These are phyloP conservation scores for Heliconius hewitsoni DNA, from an alignment of 1,140 invertebrate species.

Conservation along the genomic window DNA sequence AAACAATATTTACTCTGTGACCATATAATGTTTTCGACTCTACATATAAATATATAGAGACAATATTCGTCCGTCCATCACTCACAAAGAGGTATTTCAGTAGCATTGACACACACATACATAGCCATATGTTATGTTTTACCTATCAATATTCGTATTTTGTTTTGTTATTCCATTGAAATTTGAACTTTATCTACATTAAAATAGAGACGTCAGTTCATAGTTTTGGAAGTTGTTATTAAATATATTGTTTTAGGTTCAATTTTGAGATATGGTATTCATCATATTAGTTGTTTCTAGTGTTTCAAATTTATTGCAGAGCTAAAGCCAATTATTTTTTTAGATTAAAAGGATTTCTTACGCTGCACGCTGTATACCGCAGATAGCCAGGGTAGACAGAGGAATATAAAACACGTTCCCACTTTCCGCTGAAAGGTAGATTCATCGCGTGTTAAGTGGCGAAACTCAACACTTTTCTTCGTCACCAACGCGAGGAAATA, in stretches of 20 bases:
- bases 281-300: background rate
- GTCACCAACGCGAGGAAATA: no score
- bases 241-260: background rate
- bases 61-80: constrained; percentile 2
- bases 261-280: background rate
- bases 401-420: no score
- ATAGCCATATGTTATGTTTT: constrained; percentile 30
- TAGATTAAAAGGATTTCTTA: no score
- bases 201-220: background rate
- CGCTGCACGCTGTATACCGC: no score
- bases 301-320: background rate
- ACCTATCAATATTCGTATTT: constrained; percentile 34
- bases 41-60: background rate
- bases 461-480: no score
- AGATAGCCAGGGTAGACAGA: no score
- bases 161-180: background rate
- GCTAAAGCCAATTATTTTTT: background rate
- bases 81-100: constrained; percentile 24
- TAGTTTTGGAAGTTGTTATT: background rate
- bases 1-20: constrained; percentile 26
- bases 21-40: background rate
- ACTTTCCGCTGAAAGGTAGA: no score
- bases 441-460: no score
- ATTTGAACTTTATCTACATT: background rate
- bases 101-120: constrained; percentile 28